Base-by-base conservation (phyloP, 2,888 invertebrate genomes). In the Agriotes lineatus region DNA sequence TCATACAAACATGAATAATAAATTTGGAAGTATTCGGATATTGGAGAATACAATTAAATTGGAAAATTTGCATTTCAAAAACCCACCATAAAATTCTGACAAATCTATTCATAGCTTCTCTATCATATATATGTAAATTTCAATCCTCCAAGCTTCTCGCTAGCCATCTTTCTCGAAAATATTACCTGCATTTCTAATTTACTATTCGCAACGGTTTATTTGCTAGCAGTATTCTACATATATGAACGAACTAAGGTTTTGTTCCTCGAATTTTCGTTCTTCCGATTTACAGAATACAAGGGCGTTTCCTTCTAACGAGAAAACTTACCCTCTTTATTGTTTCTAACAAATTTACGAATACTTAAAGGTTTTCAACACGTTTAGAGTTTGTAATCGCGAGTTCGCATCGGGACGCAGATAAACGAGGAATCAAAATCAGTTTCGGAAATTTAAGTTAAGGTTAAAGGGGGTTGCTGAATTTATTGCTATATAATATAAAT, bases 241-340 rank as follows among this genome's bases (percentile, higher is more conserved):
- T 45, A 10, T 9, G 10, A 16, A 9, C 2, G 45, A 20, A 44
- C 45, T 22, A 48, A 19, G 48, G 20, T 22, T 48, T 22, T 48
- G 48, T 48, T 48, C 22, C n/a, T 22, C 22, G 12, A 20, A 48
- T 48, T 25, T 48, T 48, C 48, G 48, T 48, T 20, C 22, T 48
- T 25, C 7, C 25, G 22, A 48, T 42, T 42, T 42, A 42, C 42
- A 14, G 7, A 42, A 42, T 42, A 9, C 42, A 18, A 42, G 16
- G 18, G 14, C 14, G 42, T 20, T 20, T 48, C 22, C 22, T n/a
- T 48, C 18, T 48, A 48, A 48, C 48, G 48, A 48, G 48, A 48
- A 48, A 48, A 48, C 22, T 48, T 48, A 19, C 48, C 48, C 48
- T 48, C 45, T 45, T 22, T 22, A 48, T 48, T 48, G 48, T 48